These are phyloP conservation scores for Acanthurus tractus DNA, from an alignment of 2,797 vertebrate genomes.

Conservation along the genomic window DNA sequence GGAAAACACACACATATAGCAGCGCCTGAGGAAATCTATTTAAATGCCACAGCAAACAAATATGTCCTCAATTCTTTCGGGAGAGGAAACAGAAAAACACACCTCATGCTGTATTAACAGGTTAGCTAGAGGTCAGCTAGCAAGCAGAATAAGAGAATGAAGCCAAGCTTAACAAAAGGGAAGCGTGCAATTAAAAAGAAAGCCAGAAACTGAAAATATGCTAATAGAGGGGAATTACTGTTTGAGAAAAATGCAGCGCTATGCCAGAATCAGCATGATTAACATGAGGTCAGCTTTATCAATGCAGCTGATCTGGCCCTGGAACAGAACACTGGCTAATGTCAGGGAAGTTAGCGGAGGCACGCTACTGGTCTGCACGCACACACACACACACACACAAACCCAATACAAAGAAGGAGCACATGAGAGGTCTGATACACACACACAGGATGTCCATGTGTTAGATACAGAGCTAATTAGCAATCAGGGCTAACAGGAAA, in stretches of 20 bases:
- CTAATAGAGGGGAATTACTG: constrained; percentile 46
- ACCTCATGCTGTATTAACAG: constrained; percentile 12
- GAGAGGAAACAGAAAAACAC: constrained; percentile 22
- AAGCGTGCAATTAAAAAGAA: constrained; percentile 24
- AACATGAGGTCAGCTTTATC: constrained; percentile 71
- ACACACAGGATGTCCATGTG: constrained; percentile 45
- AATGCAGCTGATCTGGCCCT: constrained; percentile 61
- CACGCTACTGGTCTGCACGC: constrained; percentile 66
- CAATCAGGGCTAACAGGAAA: constrained; percentile 67
- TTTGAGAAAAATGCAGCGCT: constrained; percentile 45
- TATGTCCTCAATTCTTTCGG: not conserved
- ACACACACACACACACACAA: constrained; percentile 36
- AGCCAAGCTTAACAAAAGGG: not conserved
- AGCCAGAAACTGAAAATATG: constrained; percentile 31
- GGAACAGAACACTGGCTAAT: constrained; percentile 57
- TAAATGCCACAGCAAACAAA: constrained; percentile 62
- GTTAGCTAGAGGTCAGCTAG: constrained; percentile 56
- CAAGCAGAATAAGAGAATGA: constrained; percentile 13
- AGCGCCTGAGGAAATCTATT: constrained; percentile 36
- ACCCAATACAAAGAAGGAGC: constrained; percentile 1
- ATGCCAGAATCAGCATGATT: constrained; percentile 72
- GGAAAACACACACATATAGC: not conserved
- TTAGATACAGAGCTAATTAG: constrained; percentile 58
- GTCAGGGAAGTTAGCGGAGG: constrained; percentile 40
- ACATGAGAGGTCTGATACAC: constrained; percentile 16